phyloP scores from a whole-genome alignment of 2,113 vertebrate species.

The Hystrix cristata region DNA sequence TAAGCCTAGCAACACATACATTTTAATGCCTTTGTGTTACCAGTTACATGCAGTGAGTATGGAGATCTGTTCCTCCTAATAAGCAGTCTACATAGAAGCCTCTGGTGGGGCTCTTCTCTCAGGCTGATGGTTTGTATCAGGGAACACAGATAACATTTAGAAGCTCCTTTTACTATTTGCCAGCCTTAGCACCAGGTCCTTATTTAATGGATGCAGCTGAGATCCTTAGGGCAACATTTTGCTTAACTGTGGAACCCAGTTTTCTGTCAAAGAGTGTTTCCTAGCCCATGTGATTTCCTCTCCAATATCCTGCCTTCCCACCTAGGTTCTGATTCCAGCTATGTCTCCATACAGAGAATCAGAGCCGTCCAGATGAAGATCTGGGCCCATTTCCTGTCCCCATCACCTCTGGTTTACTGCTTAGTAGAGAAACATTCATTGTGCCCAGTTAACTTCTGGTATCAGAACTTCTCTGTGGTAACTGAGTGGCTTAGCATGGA shows the following conservation, averaged over 20 bases:
- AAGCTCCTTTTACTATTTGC: neutral
- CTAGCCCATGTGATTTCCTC: neutral
- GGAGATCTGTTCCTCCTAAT: neutral
- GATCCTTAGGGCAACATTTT: neutral
- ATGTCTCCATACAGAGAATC: neutral
- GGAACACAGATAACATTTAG: neutral
- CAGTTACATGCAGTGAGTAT: neutral
- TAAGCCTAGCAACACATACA: neutral
- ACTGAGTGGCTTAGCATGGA: slow-evolving; percentile 46
- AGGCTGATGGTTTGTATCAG: neutral
- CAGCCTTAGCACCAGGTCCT: neutral
- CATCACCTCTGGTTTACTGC: neutral
- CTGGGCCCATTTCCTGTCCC: neutral
- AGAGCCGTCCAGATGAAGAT: neutral
- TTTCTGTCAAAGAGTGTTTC: neutral
- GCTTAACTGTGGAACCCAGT: neutral
- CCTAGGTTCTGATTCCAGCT: neutral
- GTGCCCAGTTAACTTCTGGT: neutral
- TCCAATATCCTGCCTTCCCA: neutral
- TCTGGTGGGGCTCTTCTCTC: neutral
- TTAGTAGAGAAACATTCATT: neutral
- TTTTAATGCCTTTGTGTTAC: neutral
- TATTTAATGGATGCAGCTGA: neutral
- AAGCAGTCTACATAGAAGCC: neutral
- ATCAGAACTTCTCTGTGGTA: slow-evolving; percentile 47